These are phyloP conservation scores for Danio aesculapii DNA, from an alignment of 2,797 vertebrate genomes.

Conservation along the genomic window DNA sequence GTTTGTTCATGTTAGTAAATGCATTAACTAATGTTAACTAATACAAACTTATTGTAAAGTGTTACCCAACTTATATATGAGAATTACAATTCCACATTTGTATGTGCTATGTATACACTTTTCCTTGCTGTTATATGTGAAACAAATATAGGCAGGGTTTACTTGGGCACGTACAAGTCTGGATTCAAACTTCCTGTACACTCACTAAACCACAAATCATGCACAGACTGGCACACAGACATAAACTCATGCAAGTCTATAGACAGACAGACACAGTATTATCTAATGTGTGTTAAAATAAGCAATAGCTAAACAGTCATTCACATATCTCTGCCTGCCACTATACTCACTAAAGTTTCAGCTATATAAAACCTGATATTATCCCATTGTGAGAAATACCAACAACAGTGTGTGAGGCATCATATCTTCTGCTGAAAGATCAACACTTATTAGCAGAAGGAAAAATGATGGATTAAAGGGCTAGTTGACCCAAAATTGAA, in stretches of 20 bases:
- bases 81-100: background rate
- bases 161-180: background rate
- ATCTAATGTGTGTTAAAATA: background rate
- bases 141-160: too few species aligned
- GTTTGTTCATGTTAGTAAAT: too few species aligned
- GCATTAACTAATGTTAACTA: too few species aligned
- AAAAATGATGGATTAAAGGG: too few species aligned
- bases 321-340: background rate
- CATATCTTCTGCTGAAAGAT: background rate
- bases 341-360: conserved; percentile 1
- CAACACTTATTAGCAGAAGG: too few species aligned
- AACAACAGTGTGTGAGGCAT: background rate
- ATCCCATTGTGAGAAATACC: background rate
- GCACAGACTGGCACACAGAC: conserved; percentile 15
- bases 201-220: background rate
- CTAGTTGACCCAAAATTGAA: too few species aligned
- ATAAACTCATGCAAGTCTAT: background rate
- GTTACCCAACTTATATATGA: background rate
- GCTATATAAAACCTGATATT: background rate
- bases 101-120: background rate
- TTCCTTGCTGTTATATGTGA: background rate
- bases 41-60: too few species aligned
- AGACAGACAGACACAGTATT: background rate
- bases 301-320: background rate
- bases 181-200: background rate